Base-by-base conservation (phyloP, 2,888 invertebrate genomes). In the Mythimna pallens region DNA sequence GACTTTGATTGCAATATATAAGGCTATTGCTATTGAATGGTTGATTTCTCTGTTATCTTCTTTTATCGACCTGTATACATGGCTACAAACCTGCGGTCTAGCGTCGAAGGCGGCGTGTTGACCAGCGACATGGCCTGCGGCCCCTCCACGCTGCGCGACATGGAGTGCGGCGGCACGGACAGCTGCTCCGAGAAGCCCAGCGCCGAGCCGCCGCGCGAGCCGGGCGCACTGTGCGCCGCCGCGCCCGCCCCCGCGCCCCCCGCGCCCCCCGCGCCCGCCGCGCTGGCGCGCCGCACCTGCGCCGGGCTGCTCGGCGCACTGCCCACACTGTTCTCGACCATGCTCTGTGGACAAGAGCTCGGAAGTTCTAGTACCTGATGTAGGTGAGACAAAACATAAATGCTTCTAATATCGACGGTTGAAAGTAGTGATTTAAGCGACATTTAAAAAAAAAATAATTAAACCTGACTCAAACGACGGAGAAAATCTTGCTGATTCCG, bases 131-230 rank as follows among this genome's bases (percentile, higher is more conserved):
- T 88, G 73, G 87, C 87, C 47, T 89, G 89, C 52, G 89, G 87
- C 61, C 97, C 97, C 87, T 97, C 97, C 87, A 97, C 97, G 90
- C 97, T 97, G 86, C 97, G 97, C 76, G 97, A 97, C 96, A 97
- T 97, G 88, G 81, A 82, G 72, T 88, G 80, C 62, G 92, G 91
- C 78, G 93, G 90, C 77, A 92, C 90, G 34, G 90, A 88, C 75
- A 92, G 90, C 80, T 88, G 78, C 80, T 93, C 93, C 61, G 87
- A 78, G 91, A 93, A 94, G 70, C 95, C 96, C 59, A 96, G 92
- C 76, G 96, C 94, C 14, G 95, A 96, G 81, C 95, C 95, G 82
- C 96, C 96, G 77, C 96, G 94, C 58, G 96, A 95, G 92, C 89
- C 78, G n/a, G 85, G 85, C 64, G 85, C 86, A 96, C 81, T 76